These are phyloP conservation scores for Chroicocephalus ridibundus DNA, from an alignment of 2,113 vertebrate genomes.

Conservation along the genomic window DNA sequence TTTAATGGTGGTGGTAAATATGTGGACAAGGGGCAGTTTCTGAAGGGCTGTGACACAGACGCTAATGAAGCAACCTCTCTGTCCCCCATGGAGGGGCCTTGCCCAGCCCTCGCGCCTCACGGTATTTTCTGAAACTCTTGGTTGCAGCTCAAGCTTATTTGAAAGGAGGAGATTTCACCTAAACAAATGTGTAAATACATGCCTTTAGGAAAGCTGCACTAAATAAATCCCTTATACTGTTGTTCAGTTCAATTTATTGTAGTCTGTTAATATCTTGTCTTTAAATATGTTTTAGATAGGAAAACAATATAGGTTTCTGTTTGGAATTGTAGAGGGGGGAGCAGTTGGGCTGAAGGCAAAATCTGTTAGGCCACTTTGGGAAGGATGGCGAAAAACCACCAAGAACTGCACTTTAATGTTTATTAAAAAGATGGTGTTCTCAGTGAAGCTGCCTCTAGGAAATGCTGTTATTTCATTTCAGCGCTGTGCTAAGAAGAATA, in stretches of 20 bases:
- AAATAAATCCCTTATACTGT: neutral
- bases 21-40: neutral
- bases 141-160: neutral
- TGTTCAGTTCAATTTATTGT: neutral
- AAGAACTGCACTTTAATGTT: neutral
- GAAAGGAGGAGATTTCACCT: neutral
- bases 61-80: neutral
- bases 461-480: neutral
- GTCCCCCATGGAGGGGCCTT: neutral
- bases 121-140: neutral
- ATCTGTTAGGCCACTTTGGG: neutral
- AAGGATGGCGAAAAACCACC: neutral
- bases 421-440: neutral
- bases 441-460: neutral
- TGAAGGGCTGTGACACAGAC: accelerated
- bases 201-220: neutral
- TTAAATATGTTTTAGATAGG: neutral
- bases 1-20: neutral
- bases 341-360: neutral
- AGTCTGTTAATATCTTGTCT: neutral
- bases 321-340: neutral
- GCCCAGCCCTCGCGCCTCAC: accelerated
- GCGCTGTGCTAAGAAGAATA: neutral
- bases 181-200: neutral
- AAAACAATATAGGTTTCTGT: neutral